Evolutionary conservation across 1,140 invertebrate species (phyloP).

Genomic region (Anastrepha obliqua): DNA sequence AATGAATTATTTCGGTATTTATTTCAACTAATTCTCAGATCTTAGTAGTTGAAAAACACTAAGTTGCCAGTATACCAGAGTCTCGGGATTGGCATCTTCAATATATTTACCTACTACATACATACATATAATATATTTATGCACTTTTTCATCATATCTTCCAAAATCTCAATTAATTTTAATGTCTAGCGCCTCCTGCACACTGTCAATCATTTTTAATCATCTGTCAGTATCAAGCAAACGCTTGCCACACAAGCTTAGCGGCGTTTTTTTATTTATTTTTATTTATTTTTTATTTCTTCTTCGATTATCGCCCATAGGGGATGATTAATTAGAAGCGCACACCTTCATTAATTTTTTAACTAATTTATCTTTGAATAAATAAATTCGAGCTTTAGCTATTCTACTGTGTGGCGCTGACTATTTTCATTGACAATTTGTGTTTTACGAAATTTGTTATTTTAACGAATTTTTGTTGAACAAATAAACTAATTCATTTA

Average conservation of each 20-base stretch:
- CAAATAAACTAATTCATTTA: too few species aligned
- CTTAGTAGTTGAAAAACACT: too few species aligned
- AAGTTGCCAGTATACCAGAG: too few species aligned
- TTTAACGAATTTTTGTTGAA: too few species aligned
- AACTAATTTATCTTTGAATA: neutral
- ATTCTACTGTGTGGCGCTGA: neutral
- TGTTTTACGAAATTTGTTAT: too few species aligned
- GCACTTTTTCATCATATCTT: neutral
- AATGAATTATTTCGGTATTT: too few species aligned
- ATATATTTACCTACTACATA: too few species aligned
- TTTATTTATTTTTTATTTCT: neutral
- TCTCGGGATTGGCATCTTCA: too few species aligned
- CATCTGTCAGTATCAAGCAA: neutral
- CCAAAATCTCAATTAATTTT: neutral
- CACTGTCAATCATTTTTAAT: neutral
- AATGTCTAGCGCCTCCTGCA: neutral
- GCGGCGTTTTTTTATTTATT: neutral
- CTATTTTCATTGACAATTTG: neutral
- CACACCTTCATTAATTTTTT: neutral
- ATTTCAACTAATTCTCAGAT: too few species aligned
- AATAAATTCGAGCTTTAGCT: neutral
- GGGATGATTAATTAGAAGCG: neutral
- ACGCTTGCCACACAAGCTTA: neutral
- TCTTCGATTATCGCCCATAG: neutral
- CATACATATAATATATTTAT: too few species aligned